phyloP scores from a whole-genome alignment of 2,888 invertebrate species.

The Apodemia zela region DNA sequence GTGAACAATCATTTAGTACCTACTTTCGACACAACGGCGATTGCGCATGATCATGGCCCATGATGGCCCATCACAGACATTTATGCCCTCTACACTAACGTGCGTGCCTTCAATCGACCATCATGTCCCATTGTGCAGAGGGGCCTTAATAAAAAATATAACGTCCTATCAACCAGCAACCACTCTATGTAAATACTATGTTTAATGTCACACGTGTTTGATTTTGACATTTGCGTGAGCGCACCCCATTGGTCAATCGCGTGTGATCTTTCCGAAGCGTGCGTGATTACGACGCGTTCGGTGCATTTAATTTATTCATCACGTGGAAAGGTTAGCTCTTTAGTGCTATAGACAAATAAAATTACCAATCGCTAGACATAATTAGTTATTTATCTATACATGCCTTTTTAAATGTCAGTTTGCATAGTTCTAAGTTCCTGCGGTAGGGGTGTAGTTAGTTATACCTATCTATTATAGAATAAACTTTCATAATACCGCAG shows the following conservation, averaged over 20 bases:
- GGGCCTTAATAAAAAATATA: not conserved
- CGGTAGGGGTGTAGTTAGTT: too few species aligned
- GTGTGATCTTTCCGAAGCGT: conserved; percentile 53
- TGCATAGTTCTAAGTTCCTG: too few species aligned
- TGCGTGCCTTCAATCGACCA: too few species aligned
- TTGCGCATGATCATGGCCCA: too few species aligned
- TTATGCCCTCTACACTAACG: too few species aligned
- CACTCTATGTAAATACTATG: conserved; percentile 40
- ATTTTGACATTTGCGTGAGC: conserved; percentile 69
- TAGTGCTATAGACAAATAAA: not conserved
- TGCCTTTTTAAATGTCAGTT: too few species aligned
- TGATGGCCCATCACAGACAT: too few species aligned
- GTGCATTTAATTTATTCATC: conserved; percentile 36
- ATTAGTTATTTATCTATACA: not conserved
- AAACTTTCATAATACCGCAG: too few species aligned
- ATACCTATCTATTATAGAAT: too few species aligned
- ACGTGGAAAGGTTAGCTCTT: conserved; percentile 34
- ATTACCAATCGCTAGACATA: not conserved
- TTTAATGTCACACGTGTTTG: conserved; percentile 57
- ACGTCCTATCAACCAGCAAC: conserved; percentile 26
- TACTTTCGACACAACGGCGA: too few species aligned
- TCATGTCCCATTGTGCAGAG: too few species aligned
- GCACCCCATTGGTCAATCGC: conserved; percentile 55
- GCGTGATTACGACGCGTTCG: conserved; percentile 29
- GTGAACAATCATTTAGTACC: too few species aligned